A percentile compares a stretch with the other conserved stretches of the same genome.
These are phyloP conservation scores for Ichneumoninae sp. DNA, from an alignment of 2,888 invertebrate species.

Conservation along the genomic window DNA sequence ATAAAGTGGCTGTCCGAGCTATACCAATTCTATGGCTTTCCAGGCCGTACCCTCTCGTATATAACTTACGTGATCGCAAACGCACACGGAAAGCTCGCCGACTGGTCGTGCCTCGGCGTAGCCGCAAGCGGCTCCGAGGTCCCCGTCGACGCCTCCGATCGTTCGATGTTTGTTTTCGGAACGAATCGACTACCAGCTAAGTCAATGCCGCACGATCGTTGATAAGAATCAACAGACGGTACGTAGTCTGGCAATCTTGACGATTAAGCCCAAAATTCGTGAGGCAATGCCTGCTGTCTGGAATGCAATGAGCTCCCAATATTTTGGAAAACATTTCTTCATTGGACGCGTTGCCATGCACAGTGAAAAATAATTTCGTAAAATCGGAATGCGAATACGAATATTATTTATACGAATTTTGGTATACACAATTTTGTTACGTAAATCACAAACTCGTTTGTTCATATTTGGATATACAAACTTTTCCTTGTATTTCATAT, in stretches of 20 bases:
- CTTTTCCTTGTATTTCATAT: too few species aligned
- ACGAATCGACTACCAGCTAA: constrained; percentile 26
- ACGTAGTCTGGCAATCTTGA: not conserved
- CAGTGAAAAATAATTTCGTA: too few species aligned
- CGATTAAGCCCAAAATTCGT: not conserved
- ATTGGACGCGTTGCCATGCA: too few species aligned
- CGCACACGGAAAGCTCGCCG: constrained; percentile 19
- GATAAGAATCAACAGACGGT: not conserved
- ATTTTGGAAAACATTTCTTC: not conserved
- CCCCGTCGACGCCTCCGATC: not conserved
- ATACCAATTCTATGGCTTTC: constrained; percentile 28
- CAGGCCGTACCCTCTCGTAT: not conserved
- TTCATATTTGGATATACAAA: too few species aligned
- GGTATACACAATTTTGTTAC: too few species aligned
- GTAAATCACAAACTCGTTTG: too few species aligned
- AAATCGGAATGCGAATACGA: too few species aligned
- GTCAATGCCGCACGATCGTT: constrained; percentile 11
- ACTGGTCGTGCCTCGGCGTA: constrained; percentile 1
- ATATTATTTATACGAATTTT: too few species aligned
- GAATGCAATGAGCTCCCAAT: not conserved
- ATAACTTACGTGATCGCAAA: constrained; percentile 27
- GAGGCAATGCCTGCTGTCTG: not conserved
- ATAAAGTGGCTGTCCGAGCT: constrained; percentile 18
- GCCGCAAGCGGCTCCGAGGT: constrained; percentile 14
- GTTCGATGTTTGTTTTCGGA: constrained; percentile 43